phyloP scores from a whole-genome alignment of 2,797 vertebrate species.

The Cossypha heuglini region DNA sequence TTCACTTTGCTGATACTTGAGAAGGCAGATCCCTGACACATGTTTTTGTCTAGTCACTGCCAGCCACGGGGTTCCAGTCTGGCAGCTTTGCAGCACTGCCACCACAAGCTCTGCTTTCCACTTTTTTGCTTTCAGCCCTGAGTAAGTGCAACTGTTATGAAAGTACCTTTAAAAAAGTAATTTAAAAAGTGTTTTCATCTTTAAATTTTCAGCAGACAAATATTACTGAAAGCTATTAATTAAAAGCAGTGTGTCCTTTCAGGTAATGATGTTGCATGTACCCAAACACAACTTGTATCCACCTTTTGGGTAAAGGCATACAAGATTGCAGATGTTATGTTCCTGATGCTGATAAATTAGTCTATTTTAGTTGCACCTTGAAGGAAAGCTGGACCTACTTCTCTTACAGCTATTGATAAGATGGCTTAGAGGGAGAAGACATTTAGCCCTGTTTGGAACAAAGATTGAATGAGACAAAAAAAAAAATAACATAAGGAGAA shows the following conservation, averaged over 20 bases:
- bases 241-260: not conserved
- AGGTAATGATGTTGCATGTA: not conserved
- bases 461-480: not conserved
- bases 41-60: not conserved
- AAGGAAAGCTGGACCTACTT: not conserved
- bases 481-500: not conserved
- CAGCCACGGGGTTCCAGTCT: not conserved
- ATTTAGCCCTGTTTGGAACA: not conserved
- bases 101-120: not conserved
- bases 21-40: not conserved
- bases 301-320: not conserved
- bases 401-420: not conserved
- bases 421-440: not conserved
- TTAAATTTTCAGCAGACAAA: not conserved
- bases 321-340: not conserved
- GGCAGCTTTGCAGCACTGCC: not conserved
- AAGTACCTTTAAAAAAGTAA: not conserved
- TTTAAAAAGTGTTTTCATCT: not conserved
- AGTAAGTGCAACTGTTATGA: not conserved
- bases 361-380: not conserved
- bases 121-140: not conserved
- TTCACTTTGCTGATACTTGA: not conserved
- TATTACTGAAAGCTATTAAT: not conserved
- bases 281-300: not conserved
- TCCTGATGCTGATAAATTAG: not conserved